Conservation (phyloP, 2,888 invertebrate species). For the Melinopterus prodromus region DNA sequence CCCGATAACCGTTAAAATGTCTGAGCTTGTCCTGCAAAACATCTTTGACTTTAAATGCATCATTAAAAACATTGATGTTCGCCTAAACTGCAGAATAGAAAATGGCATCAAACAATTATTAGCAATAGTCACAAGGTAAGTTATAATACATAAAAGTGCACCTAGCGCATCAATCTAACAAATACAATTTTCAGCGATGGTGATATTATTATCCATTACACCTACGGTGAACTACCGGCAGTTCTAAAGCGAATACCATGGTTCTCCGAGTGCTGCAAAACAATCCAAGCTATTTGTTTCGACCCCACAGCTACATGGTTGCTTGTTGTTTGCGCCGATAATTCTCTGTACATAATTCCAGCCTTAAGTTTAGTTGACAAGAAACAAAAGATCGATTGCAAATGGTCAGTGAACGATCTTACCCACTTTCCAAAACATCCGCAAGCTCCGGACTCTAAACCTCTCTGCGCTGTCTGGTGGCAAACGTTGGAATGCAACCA, state of each 20-base stretch:
- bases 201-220: conserved; percentile 58
- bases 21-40: conserved; percentile 48
- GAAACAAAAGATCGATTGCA: conserved; percentile 63
- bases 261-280: conserved; percentile 56
- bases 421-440: conserved; percentile 62
- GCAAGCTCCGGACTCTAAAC: conserved; percentile 59
- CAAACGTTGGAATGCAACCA: conserved; percentile 76
- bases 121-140: conserved; percentile 55
- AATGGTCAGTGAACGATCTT: conserved; percentile 67
- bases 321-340: conserved; percentile 68
- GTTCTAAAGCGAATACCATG: conserved; percentile 58
- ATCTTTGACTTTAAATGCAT: conserved; percentile 58
- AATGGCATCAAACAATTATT: conserved; percentile 59
- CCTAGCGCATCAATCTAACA: conserved; percentile 27
- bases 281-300: conserved; percentile 79
- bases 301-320: conserved; percentile 85
- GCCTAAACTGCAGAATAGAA: conserved; percentile 57
- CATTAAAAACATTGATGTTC: conserved; percentile 56
- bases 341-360: conserved; percentile 70
- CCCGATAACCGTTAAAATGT: conserved; percentile 34
- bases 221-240: conserved; percentile 57
- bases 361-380: conserved; percentile 67
- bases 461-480: conserved; percentile 79
- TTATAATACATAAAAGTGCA: conserved; percentile 9
- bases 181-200: conserved; percentile 51